Conservation (phyloP, 2,888 invertebrate species). For the Caenorhabditis sulstoni region DNA sequence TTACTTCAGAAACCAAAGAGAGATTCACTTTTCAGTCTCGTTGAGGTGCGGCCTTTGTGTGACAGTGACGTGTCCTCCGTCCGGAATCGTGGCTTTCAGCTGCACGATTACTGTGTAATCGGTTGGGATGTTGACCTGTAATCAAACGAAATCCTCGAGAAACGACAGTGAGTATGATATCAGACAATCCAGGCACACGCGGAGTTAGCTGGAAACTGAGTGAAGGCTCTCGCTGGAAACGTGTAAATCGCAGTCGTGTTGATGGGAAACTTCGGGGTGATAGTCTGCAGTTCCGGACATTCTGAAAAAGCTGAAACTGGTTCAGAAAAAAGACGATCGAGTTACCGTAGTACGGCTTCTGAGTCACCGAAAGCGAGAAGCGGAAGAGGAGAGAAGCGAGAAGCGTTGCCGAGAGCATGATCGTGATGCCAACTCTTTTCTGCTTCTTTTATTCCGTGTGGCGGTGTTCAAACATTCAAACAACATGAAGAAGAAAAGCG, state of each 20-base stretch:
- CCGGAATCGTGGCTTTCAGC: conserved; percentile 47
- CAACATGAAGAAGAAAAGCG: conserved; percentile 7
- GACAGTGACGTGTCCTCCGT: conserved; percentile 42
- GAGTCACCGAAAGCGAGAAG: background rate
- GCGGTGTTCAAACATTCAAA: conserved; percentile 39
- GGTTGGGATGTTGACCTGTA: conserved; percentile 39
- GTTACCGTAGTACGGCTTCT: conserved; percentile 22
- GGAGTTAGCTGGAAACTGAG: conserved; percentile 41
- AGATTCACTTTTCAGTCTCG: conserved; percentile 31
- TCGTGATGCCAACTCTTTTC: background rate
- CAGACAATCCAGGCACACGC: conserved; percentile 40
- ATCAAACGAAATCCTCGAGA: background rate
- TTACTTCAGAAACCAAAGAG: too few relatives aligned
- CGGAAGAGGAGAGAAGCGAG: background rate
- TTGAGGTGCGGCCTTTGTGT: conserved; percentile 39
- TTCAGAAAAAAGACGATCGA: background rate
- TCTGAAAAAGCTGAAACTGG: too few relatives aligned
- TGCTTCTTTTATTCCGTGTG: conserved; percentile 9
- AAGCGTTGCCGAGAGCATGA: conserved; percentile 6
- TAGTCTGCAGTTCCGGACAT: conserved; percentile 37
- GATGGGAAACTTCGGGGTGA: conserved; percentile 46
- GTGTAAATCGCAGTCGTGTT: conserved; percentile 40
- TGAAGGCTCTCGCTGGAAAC: conserved; percentile 34
- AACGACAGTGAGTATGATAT: background rate
- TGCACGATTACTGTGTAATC: conserved; percentile 38